Evolutionary conservation across 2,113 vertebrate genomes (phyloP), one percentile per base, ranked within the genome.

Genomic region (Pachypanchax playfairii): DNA sequence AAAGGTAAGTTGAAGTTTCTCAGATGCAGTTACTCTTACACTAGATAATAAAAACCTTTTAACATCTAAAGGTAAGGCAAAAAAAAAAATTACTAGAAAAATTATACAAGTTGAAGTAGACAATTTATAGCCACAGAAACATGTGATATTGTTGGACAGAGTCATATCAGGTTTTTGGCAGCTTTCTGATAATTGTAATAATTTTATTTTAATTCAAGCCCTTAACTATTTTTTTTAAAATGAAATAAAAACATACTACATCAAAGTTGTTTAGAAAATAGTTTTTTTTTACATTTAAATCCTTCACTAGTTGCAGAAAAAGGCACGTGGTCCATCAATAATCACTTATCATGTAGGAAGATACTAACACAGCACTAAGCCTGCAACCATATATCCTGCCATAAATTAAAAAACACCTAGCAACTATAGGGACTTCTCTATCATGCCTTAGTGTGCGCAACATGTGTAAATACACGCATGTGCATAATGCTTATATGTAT

Each of bases 331-430:
- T 47, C 22, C 25, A 15, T 6, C 15, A 48, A 3, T 26, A 3
- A 24, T 68, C 62, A 74, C n/a, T 88, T 75, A 75, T 70, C 83
- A 75, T 71, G 65, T 62, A 24, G 64, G 63, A 51, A 75, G 74
- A 84, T 64, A 78, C 50, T 71, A 75, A 56, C 59, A 61, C 26
- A 18, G 36, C 50, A 20, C 66, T 79, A 70, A 81, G 79, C 75
- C 64, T 79, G 81, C 74, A 88, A 88, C 79, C 77, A 87, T 46
- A 43, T 73, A 80, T 77, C 73, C 72, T 60, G n/a, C 55, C 68
- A 65, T 77, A 64, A 79, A 78, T 84, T 78, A 81, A 68, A 43
- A 65, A 68, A 65, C 59, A 18, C 77, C 73, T 73, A 85, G 84
- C 74, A 85, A 89, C 81, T 70, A 46, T 51, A 66, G 71, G 49